These are phyloP conservation scores for Atlantisia rogersi DNA, from an alignment of 2,113 vertebrate genomes.

Conservation along the genomic window DNA sequence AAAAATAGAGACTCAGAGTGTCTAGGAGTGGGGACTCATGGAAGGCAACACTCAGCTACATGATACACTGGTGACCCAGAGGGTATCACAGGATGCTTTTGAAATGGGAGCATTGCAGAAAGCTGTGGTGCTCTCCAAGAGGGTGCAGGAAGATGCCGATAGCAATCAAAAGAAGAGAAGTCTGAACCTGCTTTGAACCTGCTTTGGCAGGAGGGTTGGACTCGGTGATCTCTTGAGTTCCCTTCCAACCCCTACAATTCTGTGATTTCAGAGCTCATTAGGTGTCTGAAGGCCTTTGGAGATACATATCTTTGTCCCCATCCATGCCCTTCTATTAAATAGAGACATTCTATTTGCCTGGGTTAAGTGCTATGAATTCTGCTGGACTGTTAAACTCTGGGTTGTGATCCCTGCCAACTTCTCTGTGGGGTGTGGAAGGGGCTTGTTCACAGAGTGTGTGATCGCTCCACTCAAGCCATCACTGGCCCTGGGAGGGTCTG, in stretches of 20 bases:
- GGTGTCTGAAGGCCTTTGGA: background rate
- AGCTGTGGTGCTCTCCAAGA: background rate
- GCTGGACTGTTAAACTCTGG: background rate
- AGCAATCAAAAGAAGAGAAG: background rate
- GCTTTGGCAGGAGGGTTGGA: too few species aligned
- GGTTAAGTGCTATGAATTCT: background rate
- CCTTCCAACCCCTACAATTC: too few species aligned
- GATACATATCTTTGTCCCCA: background rate
- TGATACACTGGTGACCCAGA: accelerated
- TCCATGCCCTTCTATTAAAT: background rate
- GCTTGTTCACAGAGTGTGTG: background rate
- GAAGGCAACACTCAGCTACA: background rate
- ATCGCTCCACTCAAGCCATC: background rate
- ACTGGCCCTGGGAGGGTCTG: background rate
- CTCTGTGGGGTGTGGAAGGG: background rate
- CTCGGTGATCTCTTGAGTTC: too few species aligned
- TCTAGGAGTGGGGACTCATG: background rate
- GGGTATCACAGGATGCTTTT: background rate
- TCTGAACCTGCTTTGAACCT: too few species aligned
- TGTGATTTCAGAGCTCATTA: background rate
- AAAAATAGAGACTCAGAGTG: background rate
- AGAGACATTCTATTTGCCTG: background rate
- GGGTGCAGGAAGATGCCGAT: background rate
- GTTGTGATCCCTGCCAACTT: background rate
- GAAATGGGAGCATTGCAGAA: background rate